Base-by-base conservation (phyloP, 2,888 invertebrate species). In the Lasioglossum villosulum region DNA sequence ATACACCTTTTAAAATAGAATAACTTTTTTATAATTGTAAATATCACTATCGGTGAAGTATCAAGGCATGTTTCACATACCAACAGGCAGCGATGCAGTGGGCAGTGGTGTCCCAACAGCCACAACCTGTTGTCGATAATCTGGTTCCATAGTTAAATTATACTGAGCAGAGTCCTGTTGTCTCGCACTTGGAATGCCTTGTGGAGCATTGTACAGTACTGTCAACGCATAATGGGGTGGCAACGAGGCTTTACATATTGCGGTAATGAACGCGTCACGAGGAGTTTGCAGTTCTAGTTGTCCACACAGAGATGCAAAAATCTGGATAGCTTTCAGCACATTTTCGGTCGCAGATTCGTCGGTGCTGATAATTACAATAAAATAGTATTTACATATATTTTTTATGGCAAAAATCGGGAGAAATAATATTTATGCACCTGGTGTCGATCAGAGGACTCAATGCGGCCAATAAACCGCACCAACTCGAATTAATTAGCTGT, bases 21-120 rank as follows among this genome's bases (percentile, higher is more conserved):
- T n/a, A n/a, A n/a, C n/a, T n/a, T n/a, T n/a, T n/a, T n/a, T n/a
- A n/a, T n/a, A n/a, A n/a, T n/a, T n/a, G n/a, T 12, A 63, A 56
- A 56, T n/a, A 56, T 30, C 3, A 39, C 37, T 2, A 23, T 23
- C 48, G 48, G 23, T 23, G 8, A 52, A 52, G 48, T 63, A 63
- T 30, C 14, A 5, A 63, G 2, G 63, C 8, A 63, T 63, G 6
- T 63, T 59, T 59, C 72, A 85, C 88, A 84, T 92, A 96, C 97
- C 97, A 78, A 97, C 96, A 4, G 98, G 97, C 78, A 97, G 95
- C 6, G 97, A 97, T 3, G 98, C 97, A 10, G 98, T 98, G 2
- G 99, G 99, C 89, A 99, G 96, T 37, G 99, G 98, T 0, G 99
- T 99, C 39, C 99, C 99, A 85, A 99, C 99, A 89, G 99, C 99